Evolutionary conservation across 2,888 invertebrate genomes (phyloP), one percentile per base, ranked within the genome.

Genomic region (Caenorhabditis afra): DNA sequence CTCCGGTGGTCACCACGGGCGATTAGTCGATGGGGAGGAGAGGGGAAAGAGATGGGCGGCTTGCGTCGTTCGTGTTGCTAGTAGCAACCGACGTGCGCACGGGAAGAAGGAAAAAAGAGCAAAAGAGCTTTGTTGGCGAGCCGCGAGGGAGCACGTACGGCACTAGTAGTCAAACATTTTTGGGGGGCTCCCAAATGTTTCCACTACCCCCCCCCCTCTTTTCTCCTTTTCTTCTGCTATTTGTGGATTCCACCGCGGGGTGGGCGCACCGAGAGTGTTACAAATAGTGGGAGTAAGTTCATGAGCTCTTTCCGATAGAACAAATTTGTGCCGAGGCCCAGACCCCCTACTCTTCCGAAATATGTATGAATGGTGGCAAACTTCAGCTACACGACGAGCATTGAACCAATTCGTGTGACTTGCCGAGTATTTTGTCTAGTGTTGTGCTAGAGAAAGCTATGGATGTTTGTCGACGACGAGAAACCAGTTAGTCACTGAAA

Each of bases 251-350:
- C 5, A 10, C 22, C 52, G 3, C 29, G 4, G 29, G 7, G 29
- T 29, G 29, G 23, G 52, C 52, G 29, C 52, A n/a, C 23, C 16
- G 23, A 7, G 7, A 52, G 29, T 52, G 41, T 57, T 22, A 41
- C 57, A 57, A 57, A 57, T 41, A 57, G 57, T 41, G 1, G 16
- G 29, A n/a, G 29, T 29, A 29, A 29, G 57, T 41, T 57, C 57
- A 55, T 37, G 55, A 39, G 39, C 55, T 18, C 11, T 55, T 5
- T 29, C 29, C 29, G 29, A 29, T 3, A 29, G 29, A 29, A 29
- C 29, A 29, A 29, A 29, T 29, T 29, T 29, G 29, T 29, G 22
- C 35, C n/a, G 53, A 18, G 8, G 35, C n/a, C 35, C 14, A n/a
- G n/a, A n/a, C n/a, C n/a, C n/a, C n/a, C n/a, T n/a, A n/a, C n/a